Evolutionary conservation across 2,113 vertebrate genomes (phyloP).

Genomic region (Sterna hirundo): DNA sequence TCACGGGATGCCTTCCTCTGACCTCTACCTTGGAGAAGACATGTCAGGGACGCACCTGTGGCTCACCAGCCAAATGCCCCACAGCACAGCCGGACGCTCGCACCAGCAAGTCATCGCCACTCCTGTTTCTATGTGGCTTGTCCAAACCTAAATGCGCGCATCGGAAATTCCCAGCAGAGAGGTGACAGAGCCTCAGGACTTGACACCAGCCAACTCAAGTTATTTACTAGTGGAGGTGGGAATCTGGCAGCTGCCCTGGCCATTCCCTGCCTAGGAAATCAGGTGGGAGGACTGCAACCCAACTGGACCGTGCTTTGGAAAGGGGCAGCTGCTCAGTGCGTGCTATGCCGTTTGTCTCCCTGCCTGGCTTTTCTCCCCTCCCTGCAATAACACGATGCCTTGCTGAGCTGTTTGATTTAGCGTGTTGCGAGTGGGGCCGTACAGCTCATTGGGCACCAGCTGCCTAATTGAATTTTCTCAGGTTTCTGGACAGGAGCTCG

Average conservation of each 20-base stretch:
- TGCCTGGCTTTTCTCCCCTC: not conserved
- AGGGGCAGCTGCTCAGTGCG: not conserved
- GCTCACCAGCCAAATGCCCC: not conserved
- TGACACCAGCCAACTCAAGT: not conserved
- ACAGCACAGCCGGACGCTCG: fast-evolving
- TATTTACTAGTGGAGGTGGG: not conserved
- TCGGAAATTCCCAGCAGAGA: not conserved
- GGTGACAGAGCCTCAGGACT: not conserved
- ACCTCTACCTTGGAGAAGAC: not conserved
- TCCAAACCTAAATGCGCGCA: not conserved
- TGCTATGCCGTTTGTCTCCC: not conserved
- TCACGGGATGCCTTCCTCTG: not conserved
- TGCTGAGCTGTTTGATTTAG: slow-evolving; percentile 46
- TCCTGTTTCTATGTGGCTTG: not conserved
- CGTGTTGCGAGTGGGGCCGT: not conserved
- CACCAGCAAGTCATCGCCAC: not conserved
- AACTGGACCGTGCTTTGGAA: fast-evolving
- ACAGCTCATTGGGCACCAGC: slow-evolving; percentile 48
- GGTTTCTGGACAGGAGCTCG: slow-evolving; percentile 35
- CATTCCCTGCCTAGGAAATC: not conserved
- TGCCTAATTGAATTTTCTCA: slow-evolving; percentile 60
- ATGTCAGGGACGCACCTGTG: fast-evolving
- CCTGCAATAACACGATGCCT: not conserved
- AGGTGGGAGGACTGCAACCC: not conserved
- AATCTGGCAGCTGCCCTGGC: not conserved